A percentile compares a stretch with the other conserved stretches of the same genome.
phyloP scores from a whole-genome alignment of 1,140 invertebrate species.

The Pseudomyrmex dendroicus region DNA sequence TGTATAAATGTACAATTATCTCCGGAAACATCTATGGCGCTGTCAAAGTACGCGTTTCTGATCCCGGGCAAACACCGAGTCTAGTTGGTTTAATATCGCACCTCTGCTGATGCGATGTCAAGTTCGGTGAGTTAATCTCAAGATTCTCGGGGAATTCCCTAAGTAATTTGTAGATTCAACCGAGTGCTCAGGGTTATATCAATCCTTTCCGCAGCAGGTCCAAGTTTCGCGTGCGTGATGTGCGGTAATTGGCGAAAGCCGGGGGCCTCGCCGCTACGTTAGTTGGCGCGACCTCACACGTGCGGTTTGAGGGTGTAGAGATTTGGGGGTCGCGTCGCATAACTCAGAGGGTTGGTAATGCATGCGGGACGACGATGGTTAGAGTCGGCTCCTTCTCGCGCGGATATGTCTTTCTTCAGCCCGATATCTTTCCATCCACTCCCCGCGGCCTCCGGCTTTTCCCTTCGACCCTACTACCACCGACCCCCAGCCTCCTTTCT shows the following conservation, averaged over 20 bases:
- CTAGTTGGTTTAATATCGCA: conserved; percentile 49
- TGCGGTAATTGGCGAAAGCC: conserved; percentile 27
- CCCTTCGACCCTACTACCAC: conserved; percentile 5
- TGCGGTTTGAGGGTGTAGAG: background rate
- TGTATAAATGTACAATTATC: no score
- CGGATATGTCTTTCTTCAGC: conserved; percentile 46
- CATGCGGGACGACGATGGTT: conserved; percentile 29
- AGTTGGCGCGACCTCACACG: background rate
- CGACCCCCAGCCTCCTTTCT: background rate
- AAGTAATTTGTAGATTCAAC: conserved; percentile 46
- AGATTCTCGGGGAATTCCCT: conserved; percentile 51
- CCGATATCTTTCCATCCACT: conserved; percentile 33
- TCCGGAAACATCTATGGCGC: conserved; percentile 17
- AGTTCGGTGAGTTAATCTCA: conserved; percentile 45
- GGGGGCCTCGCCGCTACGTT: background rate
- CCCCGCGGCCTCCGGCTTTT: background rate
- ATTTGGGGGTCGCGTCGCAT: background rate
- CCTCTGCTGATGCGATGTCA: conserved; percentile 24
- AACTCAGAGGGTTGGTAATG: conserved; percentile 54
- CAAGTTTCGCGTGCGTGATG: conserved; percentile 41
- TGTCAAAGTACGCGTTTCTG: conserved; percentile 16
- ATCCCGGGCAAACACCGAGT: conserved; percentile 16
- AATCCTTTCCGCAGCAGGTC: conserved; percentile 31
- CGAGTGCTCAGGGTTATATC: conserved; percentile 28
- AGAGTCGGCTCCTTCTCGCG: background rate